phyloP scores from a whole-genome alignment of 1,140 invertebrate species.

The Acromyrmex charruanus region DNA sequence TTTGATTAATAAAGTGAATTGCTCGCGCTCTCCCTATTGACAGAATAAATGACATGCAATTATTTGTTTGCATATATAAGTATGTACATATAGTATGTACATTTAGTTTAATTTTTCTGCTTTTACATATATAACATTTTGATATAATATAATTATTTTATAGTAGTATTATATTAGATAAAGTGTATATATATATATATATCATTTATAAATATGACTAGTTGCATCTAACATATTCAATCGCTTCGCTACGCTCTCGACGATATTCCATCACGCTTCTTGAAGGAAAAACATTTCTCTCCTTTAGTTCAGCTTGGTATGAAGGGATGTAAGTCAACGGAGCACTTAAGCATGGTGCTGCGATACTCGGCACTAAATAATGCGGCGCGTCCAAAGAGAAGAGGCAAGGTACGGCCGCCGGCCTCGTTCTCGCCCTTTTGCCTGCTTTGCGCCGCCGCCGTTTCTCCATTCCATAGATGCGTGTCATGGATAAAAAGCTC shows the following conservation, averaged over 20 bases:
- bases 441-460: slow-evolving; percentile 37
- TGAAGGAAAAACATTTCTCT: slow-evolving; percentile 77
- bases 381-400: slow-evolving; percentile 69
- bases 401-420: slow-evolving; percentile 64
- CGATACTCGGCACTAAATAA: slow-evolving; percentile 78
- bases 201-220: background rate
- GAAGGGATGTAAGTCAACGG: slow-evolving; percentile 80
- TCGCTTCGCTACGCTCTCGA: slow-evolving; percentile 23
- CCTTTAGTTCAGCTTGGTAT: slow-evolving; percentile 74
- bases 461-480: slow-evolving; percentile 51
- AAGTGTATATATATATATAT: background rate
- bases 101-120: background rate
- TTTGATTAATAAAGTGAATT: too few species aligned
- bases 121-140: background rate
- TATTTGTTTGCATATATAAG: background rate
- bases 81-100: background rate
- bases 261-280: slow-evolving; percentile 63
- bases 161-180: background rate
- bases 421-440: slow-evolving; percentile 61
- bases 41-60: too few species aligned
- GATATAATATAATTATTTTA: background rate
- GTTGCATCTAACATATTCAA: background rate
- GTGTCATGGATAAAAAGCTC: slow-evolving; percentile 61
- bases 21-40: too few species aligned
- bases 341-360: slow-evolving; percentile 78